Percentiles rank a stretch among this genome's conserved stretches.
These are phyloP conservation scores for Microplitis mediator DNA, from an alignment of 1,140 invertebrate genomes.

Conservation along the genomic window DNA sequence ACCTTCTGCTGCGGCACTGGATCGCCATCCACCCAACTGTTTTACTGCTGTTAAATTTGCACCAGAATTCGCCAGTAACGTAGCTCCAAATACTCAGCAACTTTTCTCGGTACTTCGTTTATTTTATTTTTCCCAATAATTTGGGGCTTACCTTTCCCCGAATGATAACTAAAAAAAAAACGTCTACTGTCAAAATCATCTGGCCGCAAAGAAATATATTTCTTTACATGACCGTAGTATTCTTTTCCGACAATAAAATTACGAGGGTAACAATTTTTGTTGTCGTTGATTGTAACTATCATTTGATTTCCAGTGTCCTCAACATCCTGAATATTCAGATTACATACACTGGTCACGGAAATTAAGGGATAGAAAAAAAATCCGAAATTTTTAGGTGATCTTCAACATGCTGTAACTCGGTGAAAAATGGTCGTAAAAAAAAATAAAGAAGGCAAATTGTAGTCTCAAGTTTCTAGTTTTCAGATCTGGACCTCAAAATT, in stretches of 20 bases:
- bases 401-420: no score
- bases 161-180: neutral
- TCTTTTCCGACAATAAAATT: neutral
- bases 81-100: neutral
- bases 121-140: neutral
- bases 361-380: no score
- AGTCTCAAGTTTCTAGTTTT: no score
- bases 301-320: neutral
- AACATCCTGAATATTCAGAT: neutral
- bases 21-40: neutral
- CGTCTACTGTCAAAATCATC: neutral
- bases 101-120: neutral
- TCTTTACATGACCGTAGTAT: neutral
- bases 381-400: no score
- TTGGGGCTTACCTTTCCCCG: neutral
- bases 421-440: no score
- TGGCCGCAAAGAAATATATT: neutral
- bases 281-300: neutral
- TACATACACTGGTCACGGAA: neutral
- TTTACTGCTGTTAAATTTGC: neutral
- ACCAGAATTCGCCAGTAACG: neutral
- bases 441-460: no score
- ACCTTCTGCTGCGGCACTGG: neutral
- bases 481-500: no score
- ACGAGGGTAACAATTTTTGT: neutral